phyloP scores from a whole-genome alignment of 2,797 vertebrate species.

The Pogonophryne albipinna region DNA sequence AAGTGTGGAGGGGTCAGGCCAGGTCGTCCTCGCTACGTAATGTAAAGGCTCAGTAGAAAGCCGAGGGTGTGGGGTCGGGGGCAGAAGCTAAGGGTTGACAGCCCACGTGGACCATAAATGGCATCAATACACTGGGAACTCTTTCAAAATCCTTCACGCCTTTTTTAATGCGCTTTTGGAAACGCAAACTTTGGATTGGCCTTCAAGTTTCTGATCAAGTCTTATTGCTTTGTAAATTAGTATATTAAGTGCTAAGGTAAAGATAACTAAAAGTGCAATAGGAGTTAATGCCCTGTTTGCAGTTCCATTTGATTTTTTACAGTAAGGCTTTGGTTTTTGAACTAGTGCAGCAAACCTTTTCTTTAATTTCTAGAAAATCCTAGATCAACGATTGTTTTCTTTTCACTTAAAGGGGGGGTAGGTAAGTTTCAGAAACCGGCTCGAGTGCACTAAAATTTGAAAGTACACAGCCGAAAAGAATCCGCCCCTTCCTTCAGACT shows the following conservation, averaged over 20 bases:
- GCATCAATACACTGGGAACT: constrained; percentile 23
- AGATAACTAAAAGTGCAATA: neutral
- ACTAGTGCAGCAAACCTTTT: neutral
- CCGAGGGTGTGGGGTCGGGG: neutral
- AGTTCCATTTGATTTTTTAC: neutral
- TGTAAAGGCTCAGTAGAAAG: constrained; percentile 29
- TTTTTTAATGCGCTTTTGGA: neutral
- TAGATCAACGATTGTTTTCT: no score
- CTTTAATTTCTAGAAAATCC: no score
- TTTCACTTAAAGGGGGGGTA: no score
- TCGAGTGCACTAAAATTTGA: no score
- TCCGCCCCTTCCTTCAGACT: no score
- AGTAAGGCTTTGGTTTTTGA: neutral
- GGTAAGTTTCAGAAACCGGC: no score
- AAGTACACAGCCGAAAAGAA: no score
- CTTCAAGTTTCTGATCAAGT: neutral
- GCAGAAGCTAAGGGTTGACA: constrained; percentile 35
- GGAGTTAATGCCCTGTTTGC: neutral
- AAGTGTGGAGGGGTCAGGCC: constrained; percentile 52
- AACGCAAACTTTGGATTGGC: constrained; percentile 7
- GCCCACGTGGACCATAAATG: constrained; percentile 37
- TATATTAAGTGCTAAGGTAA: neutral
- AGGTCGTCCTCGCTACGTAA: constrained; percentile 34
- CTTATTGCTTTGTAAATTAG: neutral
- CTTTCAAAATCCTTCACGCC: constrained; percentile 12